phyloP scores from a whole-genome alignment of 1,140 invertebrate genomes.

The Agrilus planipennis region DNA sequence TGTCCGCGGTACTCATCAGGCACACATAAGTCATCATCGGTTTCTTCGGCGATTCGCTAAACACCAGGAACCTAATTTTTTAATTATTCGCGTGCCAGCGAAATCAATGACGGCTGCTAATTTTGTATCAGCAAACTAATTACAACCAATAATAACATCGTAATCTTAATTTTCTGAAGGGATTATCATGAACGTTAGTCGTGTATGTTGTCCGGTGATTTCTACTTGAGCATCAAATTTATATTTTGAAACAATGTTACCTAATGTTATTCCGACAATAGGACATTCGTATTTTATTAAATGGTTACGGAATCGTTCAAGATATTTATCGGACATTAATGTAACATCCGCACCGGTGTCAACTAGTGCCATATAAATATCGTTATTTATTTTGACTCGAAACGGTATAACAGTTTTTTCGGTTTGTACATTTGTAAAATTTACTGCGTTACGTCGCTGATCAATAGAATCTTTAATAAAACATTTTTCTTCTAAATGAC shows the following conservation, averaged over 20 bases:
- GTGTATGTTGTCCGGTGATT: background rate
- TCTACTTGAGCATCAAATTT: background rate
- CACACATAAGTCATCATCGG: background rate
- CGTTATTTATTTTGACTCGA: background rate
- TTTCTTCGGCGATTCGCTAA: no score
- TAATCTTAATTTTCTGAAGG: conserved; percentile 3
- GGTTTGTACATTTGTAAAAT: background rate
- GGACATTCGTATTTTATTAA: background rate
- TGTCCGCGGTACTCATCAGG: background rate
- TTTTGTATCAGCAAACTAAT: conserved; percentile 3
- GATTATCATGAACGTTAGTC: conserved; percentile 1
- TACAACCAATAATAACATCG: conserved; percentile 8
- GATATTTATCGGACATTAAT: conserved; percentile 4
- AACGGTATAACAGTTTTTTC: background rate
- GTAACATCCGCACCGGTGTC: conserved; percentile 6
- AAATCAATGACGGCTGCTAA: background rate
- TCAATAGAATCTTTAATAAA: conserved; percentile 1
- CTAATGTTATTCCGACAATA: background rate
- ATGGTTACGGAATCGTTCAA: background rate
- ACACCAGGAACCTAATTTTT: background rate
- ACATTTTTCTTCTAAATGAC: background rate
- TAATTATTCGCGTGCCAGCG: background rate
- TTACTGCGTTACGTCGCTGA: background rate
- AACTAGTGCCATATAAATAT: background rate
- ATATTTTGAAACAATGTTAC: background rate